A percentile compares a stretch with the other conserved stretches of the same genome.
Conservation (phyloP, 2,888 invertebrate species). For the Nowickia ferox region DNA sequence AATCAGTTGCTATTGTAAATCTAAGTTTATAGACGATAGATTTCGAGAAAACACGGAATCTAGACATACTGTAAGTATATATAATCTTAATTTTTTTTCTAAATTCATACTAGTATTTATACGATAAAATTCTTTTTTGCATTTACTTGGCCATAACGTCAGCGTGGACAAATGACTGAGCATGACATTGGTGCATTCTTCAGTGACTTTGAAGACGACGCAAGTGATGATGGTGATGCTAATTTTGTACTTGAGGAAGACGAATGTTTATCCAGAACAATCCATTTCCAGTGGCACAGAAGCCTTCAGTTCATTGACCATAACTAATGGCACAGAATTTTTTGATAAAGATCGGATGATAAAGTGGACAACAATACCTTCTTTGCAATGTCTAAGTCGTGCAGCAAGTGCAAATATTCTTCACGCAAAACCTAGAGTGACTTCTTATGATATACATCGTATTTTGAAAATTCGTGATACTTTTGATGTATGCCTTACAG, state of each 20-base stretch:
- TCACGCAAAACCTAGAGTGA: too few species aligned
- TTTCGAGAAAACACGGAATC: conserved; percentile 36
- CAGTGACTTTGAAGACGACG: conserved; percentile 17
- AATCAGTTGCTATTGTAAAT: conserved; percentile 37
- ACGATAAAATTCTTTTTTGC: conserved; percentile 13
- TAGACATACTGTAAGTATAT: conserved; percentile 29
- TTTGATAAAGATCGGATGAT: too few species aligned
- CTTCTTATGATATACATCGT: not conserved
- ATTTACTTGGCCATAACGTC: conserved; percentile 1
- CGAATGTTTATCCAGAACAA: not conserved
- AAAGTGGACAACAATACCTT: too few species aligned
- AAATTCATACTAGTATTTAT: conserved; percentile 15
- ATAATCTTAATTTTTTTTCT: not conserved
- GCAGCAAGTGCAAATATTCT: not conserved
- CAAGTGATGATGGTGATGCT: conserved; percentile 15
- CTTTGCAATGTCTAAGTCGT: conserved; percentile 6
- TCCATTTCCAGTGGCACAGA: not conserved
- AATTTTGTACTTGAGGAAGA: conserved; percentile 10
- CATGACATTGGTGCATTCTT: conserved; percentile 19
- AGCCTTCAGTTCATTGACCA: conserved; percentile 5
- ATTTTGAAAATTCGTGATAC: too few species aligned
- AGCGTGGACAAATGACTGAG: conserved; percentile 29
- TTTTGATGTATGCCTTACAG: conserved; percentile 15
- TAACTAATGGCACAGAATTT: conserved; percentile 1
- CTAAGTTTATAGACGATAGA: conserved; percentile 27